A percentile compares a stretch with the other conserved stretches of the same genome.
Evolutionary conservation across 2,113 vertebrate species (phyloP).

Genomic region (Oxyura jamaicensis): DNA sequence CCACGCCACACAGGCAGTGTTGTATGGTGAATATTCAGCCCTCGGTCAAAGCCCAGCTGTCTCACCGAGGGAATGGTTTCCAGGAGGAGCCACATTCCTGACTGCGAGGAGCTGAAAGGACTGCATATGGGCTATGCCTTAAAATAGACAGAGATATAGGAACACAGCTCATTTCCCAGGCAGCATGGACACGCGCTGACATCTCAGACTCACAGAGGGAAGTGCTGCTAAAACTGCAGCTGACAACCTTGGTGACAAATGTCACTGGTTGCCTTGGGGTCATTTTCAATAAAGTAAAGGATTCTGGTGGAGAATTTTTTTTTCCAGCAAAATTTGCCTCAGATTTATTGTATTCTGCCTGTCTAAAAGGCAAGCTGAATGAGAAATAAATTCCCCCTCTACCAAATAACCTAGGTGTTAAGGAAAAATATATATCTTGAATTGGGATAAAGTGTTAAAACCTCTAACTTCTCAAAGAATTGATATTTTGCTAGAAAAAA

Average conservation of each 20-base stretch:
- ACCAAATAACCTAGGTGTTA: background rate
- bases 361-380: background rate
- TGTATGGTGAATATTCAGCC: background rate
- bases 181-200: background rate
- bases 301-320: background rate
- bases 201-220: background rate
- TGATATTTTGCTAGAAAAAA: background rate
- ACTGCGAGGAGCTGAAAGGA: background rate
- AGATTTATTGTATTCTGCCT: background rate
- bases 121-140: background rate
- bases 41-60: background rate
- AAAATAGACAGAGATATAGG: constrained; percentile 22
- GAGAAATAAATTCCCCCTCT: background rate
- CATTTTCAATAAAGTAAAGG: background rate
- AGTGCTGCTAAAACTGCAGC: background rate
- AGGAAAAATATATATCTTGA: background rate
- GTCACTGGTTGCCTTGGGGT: background rate
- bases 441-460: background rate
- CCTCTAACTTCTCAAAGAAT: background rate
- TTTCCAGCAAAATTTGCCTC: background rate
- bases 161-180: background rate
- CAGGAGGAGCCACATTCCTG: constrained; percentile 23
- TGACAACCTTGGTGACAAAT: background rate
- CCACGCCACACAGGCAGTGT: background rate
- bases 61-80: constrained; percentile 7